Evolutionary conservation across 2,797 vertebrate species (phyloP).

Genomic region (Oceanodroma leucorhoa): DNA sequence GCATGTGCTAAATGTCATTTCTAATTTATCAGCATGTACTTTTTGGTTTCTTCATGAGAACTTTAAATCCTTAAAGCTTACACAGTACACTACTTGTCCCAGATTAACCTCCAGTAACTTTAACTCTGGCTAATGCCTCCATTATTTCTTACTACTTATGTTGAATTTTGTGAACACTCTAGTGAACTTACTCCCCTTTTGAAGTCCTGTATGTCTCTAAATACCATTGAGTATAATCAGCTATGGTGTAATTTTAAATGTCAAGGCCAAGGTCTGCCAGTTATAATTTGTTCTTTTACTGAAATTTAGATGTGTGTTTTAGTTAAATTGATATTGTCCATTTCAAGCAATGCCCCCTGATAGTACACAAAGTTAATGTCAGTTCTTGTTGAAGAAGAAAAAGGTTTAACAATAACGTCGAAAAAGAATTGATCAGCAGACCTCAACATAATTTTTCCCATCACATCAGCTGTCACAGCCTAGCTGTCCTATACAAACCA

Average conservation of each 20-base stretch:
- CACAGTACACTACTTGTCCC: background rate
- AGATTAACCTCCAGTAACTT: background rate
- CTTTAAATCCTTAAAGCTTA: background rate
- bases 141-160: background rate
- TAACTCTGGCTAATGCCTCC: background rate
- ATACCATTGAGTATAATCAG: slow-evolving; percentile 5
- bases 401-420: slow-evolving; percentile 45
- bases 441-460: slow-evolving; percentile 40
- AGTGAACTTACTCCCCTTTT: background rate
- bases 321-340: slow-evolving; percentile 58
- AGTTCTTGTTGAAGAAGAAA: slow-evolving; percentile 41
- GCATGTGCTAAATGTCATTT: background rate
- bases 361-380: slow-evolving; percentile 37
- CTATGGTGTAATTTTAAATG: slow-evolving; percentile 38
- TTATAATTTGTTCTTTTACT: slow-evolving; percentile 63
- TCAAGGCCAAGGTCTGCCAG: slow-evolving; percentile 59
- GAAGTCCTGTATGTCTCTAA: background rate
- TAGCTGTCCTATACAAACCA: slow-evolving; percentile 18
- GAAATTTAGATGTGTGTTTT: slow-evolving; percentile 43
- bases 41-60: background rate
- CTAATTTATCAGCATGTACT: background rate
- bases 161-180: background rate
- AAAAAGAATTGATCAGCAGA: slow-evolving; percentile 66
- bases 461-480: slow-evolving; percentile 51
- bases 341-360: slow-evolving; percentile 29